A percentile compares a stretch with the other conserved stretches of the same genome.
Conservation (phyloP, 2,797 vertebrate genomes). For the Myiotriccus ornatus region DNA sequence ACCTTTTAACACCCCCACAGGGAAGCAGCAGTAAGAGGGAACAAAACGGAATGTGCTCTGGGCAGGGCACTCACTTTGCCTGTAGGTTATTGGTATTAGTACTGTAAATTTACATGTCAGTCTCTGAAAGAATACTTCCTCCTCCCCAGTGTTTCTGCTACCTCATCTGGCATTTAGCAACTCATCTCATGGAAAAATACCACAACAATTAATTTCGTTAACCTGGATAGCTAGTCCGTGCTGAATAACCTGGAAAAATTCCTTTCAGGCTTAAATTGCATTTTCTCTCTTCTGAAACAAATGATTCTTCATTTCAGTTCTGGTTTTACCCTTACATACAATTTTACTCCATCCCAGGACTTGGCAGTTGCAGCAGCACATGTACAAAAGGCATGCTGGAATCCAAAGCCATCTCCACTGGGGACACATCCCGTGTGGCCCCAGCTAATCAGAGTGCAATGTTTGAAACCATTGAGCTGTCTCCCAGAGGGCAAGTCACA, state of each 20-base stretch:
- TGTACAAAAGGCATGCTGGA: not conserved
- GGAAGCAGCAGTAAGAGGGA: not conserved
- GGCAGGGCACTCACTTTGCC: not conserved
- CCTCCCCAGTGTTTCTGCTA: not conserved
- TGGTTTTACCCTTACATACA: not conserved
- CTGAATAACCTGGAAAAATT: not conserved
- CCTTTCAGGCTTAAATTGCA: not conserved
- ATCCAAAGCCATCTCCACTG: not conserved
- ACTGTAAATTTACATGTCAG: not conserved
- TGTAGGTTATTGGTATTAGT: not conserved
- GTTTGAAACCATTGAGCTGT: conserved; percentile 64
- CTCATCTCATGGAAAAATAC: not conserved
- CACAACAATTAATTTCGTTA: not conserved
- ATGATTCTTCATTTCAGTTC: not conserved
- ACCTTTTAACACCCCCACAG: not conserved
- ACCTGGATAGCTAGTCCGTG: not conserved
- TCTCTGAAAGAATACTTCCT: not conserved
- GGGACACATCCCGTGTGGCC: not conserved
- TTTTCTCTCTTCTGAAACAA: not conserved
- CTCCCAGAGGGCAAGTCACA: conserved; percentile 46
- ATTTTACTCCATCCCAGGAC: conserved; percentile 58
- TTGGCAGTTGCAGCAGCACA: not conserved
- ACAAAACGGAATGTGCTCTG: not conserved
- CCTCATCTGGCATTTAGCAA: not conserved
- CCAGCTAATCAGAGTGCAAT: conserved; percentile 63